phyloP scores from a whole-genome alignment of 1,140 invertebrate species.

The Camponotus floridanus region DNA sequence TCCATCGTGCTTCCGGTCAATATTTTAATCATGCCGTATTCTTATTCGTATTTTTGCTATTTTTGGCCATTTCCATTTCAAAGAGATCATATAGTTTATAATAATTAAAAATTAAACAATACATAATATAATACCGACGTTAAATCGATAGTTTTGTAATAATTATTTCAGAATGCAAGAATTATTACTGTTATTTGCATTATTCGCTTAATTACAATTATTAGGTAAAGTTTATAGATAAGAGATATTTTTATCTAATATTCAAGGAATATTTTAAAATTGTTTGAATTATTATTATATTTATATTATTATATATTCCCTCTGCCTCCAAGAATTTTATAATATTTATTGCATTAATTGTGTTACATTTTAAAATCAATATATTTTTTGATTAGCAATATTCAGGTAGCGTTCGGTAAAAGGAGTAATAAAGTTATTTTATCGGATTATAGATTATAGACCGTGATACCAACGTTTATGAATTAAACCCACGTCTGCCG shows the following conservation, averaged over 20 bases:
- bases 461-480: conserved; percentile 39
- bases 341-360: not conserved
- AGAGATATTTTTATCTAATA: not conserved
- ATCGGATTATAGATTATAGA: conserved; percentile 48
- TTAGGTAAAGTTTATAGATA: not conserved
- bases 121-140: not conserved
- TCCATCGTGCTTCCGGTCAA: conserved; percentile 27
- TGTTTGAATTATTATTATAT: not conserved
- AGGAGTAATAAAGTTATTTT: conserved; percentile 26
- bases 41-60: not conserved
- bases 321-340: not conserved
- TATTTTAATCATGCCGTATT: conserved; percentile 31
- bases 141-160: not conserved
- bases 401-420: conserved; percentile 1
- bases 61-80: not conserved
- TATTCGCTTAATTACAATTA: not conserved
- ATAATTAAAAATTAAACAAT: not conserved
- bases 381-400: not conserved
- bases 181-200: not conserved
- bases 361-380: not conserved
- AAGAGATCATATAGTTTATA: not conserved
- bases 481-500: conserved; percentile 49
- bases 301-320: not conserved
- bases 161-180: not conserved
- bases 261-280: conserved; percentile 8